Percentiles rank a stretch among this genome's conserved stretches.
Evolutionary conservation across 2,888 invertebrate genomes (phyloP).

Genomic region (Cephus pulcher): DNA sequence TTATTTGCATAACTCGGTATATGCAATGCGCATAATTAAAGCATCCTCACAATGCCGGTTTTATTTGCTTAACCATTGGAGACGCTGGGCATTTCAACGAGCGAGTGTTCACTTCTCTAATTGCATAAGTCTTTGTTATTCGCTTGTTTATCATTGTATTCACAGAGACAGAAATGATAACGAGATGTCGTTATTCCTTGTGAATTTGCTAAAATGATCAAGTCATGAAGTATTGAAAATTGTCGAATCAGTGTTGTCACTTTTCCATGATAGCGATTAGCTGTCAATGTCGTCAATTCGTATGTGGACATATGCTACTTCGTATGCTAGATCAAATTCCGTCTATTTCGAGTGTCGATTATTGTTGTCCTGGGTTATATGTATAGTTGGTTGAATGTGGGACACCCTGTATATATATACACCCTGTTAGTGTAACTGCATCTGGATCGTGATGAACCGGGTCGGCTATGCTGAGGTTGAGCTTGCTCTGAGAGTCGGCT

Average conservation of each 20-base stretch:
- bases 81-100: not conserved
- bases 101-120: not conserved
- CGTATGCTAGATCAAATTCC: not conserved
- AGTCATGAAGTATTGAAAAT: not conserved
- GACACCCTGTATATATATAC: not conserved
- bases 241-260: not conserved
- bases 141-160: not conserved
- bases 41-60: not conserved
- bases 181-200: not conserved
- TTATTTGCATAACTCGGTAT: constrained; percentile 17
- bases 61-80: not conserved
- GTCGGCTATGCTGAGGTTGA: not conserved
- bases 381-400: not conserved
- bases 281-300: not conserved
- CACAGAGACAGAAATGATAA: not conserved
- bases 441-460: not conserved
- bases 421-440: not conserved
- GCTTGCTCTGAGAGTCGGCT: too few relatives aligned
- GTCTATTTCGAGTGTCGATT: not conserved
- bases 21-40: constrained; percentile 1
- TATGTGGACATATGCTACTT: not conserved
- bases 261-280: not conserved
- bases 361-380: not conserved
- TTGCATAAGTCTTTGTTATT: not conserved
- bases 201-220: not conserved